These are phyloP conservation scores for Sapajus apella DNA, from an alignment of 2,113 vertebrate species.

Conservation along the genomic window DNA sequence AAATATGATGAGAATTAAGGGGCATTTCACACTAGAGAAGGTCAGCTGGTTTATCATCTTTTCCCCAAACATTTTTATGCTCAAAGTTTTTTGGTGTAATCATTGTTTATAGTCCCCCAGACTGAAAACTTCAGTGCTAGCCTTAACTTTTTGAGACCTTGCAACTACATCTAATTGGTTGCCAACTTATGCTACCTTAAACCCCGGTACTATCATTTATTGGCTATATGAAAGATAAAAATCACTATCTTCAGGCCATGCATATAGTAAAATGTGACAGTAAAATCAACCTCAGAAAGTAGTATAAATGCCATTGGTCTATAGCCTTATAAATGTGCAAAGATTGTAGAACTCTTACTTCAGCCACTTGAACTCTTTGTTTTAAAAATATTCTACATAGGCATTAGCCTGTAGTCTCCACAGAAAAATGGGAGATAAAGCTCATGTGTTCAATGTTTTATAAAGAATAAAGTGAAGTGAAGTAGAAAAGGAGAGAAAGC, in stretches of 20 bases:
- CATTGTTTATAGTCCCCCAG: background rate
- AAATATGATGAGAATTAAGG: background rate
- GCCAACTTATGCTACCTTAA: background rate
- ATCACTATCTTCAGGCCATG: background rate
- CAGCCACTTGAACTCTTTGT: background rate
- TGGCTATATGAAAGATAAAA: background rate
- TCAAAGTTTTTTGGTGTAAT: background rate
- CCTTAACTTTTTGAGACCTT: background rate
- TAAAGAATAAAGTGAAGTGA: background rate
- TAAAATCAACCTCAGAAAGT: background rate
- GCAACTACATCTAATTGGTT: background rate
- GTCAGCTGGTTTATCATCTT: background rate
- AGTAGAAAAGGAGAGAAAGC: background rate
- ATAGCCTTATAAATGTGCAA: background rate
- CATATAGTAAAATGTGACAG: background rate
- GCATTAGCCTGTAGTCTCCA: background rate
- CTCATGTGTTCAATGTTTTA: background rate
- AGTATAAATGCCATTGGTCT: background rate
- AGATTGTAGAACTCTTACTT: background rate
- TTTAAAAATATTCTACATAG: background rate
- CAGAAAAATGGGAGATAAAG: background rate
- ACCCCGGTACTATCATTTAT: background rate
- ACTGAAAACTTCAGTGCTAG: background rate
- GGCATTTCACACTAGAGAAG: background rate
- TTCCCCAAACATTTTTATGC: background rate